phyloP scores from a whole-genome alignment of 2,888 invertebrate species.

The Plagodis pulveraria region DNA sequence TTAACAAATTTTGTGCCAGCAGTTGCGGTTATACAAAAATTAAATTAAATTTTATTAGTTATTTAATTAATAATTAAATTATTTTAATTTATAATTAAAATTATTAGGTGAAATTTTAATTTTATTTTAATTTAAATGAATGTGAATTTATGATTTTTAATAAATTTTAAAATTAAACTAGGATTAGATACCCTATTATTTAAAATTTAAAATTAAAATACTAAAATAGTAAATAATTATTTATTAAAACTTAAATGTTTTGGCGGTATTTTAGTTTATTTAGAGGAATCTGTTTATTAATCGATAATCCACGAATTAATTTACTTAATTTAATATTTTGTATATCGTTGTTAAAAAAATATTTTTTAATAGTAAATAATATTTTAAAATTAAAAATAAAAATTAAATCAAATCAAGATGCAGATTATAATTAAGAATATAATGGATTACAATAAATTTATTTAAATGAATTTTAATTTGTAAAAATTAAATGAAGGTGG shows the following conservation, averaged over 20 bases:
- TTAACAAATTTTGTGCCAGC: conserved; percentile 88
- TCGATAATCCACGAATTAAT: conserved; percentile 87
- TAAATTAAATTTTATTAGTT: conserved; percentile 82
- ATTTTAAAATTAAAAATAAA: conserved; percentile 34
- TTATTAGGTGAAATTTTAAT: too few relatives aligned
- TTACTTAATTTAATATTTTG: conserved; percentile 78
- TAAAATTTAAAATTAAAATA: conserved; percentile 74
- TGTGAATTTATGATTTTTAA: conserved; percentile 43
- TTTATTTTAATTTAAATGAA: too few relatives aligned
- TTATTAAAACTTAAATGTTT: conserved; percentile 88
- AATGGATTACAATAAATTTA: conserved; percentile 32
- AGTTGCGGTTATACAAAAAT: conserved; percentile 88
- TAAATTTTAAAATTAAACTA: conserved; percentile 83
- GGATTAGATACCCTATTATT: conserved; percentile 90
- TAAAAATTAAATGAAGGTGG: too few relatives aligned
- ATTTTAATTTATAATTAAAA: conserved; percentile 66
- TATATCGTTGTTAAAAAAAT: conserved; percentile 79
- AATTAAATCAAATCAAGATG: conserved; percentile 90
- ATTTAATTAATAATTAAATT: conserved; percentile 49
- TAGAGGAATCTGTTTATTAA: conserved; percentile 89
- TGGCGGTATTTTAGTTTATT: conserved; percentile 89
- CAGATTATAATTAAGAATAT: conserved; percentile 87
- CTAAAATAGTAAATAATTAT: conserved; percentile 84
- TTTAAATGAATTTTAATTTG: too few relatives aligned
- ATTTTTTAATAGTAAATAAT: conserved; percentile 61